phyloP scores from a whole-genome alignment of 1,140 invertebrate genomes.

The Zaprionus ghesquierei region DNA sequence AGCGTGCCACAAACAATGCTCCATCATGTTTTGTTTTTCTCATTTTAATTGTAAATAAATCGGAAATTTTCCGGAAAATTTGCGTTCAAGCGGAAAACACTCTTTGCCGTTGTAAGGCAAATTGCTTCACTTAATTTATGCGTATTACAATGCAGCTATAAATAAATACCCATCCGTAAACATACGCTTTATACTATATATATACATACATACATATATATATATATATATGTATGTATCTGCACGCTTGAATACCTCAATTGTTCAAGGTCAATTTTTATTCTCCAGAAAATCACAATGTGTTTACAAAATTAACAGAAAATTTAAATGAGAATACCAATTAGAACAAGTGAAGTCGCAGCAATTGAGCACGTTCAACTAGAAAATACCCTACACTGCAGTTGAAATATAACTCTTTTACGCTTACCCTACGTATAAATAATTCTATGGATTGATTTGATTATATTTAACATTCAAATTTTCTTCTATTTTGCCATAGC shows the following conservation, averaged over 20 bases:
- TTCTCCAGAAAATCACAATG: constrained; percentile 19
- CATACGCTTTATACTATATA: background rate
- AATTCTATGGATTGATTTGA: too few relatives aligned
- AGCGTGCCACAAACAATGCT: background rate
- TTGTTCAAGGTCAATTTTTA: constrained; percentile 7
- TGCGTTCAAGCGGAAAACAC: background rate
- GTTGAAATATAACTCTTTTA: too few relatives aligned
- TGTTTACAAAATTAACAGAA: constrained; percentile 21
- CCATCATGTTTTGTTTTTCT: background rate
- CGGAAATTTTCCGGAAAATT: background rate
- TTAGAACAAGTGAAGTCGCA: background rate
- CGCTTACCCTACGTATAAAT: too few relatives aligned
- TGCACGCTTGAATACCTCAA: background rate
- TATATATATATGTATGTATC: background rate
- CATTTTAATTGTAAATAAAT: constrained; percentile 10
- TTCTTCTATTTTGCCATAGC: too few relatives aligned
- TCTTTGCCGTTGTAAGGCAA: background rate
- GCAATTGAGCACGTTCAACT: background rate
- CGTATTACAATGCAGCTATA: background rate
- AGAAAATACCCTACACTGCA: background rate
- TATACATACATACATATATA: background rate
- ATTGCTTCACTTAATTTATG: background rate
- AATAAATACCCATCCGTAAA: background rate
- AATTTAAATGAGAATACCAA: constrained; percentile 9
- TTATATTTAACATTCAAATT: too few relatives aligned